A percentile compares a stretch with the other conserved stretches of the same genome.
These are phyloP conservation scores for Fissipunctia ypsillon DNA, from an alignment of 2,888 invertebrate species.

Conservation along the genomic window DNA sequence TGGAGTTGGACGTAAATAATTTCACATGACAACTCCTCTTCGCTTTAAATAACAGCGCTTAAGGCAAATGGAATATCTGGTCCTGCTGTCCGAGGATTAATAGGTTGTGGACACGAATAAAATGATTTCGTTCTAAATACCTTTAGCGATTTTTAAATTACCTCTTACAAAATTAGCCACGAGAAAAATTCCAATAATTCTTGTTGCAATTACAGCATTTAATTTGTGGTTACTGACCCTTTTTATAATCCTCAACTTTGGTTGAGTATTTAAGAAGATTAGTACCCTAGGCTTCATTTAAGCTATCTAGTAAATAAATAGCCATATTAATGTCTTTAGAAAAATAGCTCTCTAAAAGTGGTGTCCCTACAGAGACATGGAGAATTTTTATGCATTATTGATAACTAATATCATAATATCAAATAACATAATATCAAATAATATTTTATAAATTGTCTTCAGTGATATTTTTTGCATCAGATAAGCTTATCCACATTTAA, in stretches of 20 bases:
- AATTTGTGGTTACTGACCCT: not conserved
- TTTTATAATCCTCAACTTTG: not conserved
- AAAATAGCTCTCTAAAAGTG: not conserved
- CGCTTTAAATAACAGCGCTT: conserved; percentile 44
- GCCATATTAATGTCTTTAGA: not conserved
- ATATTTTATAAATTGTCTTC: not conserved
- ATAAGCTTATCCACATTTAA: conserved; percentile 36
- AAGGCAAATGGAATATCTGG: conserved; percentile 40
- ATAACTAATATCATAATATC: too few species aligned
- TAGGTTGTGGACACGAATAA: conserved; percentile 40
- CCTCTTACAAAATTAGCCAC: not conserved
- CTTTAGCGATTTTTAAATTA: not conserved
- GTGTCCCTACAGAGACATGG: not conserved
- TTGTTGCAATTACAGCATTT: not conserved
- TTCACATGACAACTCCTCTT: conserved; percentile 36
- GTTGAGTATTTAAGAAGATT: not conserved
- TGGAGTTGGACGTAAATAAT: conserved; percentile 28
- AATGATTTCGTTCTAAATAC: not conserved
- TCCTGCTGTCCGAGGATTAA: conserved; percentile 18
- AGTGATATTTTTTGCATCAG: not conserved
- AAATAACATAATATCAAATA: not conserved
- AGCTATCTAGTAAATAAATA: not conserved
- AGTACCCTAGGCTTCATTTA: not conserved
- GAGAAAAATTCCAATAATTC: not conserved
- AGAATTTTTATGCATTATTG: not conserved